Evolutionary conservation across 2,888 invertebrate species (phyloP).

Genomic region (Nemotelus nigrinus): DNA sequence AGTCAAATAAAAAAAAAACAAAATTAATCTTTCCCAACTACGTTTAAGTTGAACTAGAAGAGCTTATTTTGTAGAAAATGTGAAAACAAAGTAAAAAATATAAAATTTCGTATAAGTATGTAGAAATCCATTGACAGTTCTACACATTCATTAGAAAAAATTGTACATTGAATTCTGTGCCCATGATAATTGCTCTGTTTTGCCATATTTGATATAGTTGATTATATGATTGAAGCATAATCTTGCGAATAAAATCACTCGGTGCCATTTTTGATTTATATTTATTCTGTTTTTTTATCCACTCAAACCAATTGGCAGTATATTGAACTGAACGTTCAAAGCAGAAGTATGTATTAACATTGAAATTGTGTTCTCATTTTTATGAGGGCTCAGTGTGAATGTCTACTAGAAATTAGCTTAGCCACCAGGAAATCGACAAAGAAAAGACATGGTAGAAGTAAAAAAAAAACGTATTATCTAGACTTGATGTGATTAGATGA

Average conservation of each 20-base stretch:
- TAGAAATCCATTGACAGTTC: neutral
- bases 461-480: constrained; percentile 45
- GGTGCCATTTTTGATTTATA: constrained; percentile 9
- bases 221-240: too few relatives aligned
- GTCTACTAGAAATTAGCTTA: too few relatives aligned
- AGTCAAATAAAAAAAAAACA: constrained; percentile 13
- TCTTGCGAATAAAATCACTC: neutral
- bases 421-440: too few relatives aligned
- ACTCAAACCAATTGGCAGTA: too few relatives aligned
- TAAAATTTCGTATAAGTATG: neutral
- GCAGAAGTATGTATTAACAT: too few relatives aligned
- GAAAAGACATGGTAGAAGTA: neutral
- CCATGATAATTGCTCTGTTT: too few relatives aligned
- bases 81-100: constrained; percentile 31
- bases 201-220: too few relatives aligned
- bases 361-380: too few relatives aligned
- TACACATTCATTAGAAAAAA: too few relatives aligned
- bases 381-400: too few relatives aligned
- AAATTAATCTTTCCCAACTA: constrained; percentile 34
- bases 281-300: neutral
- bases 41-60: constrained; percentile 47
- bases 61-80: constrained; percentile 51
- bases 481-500: constrained; percentile 52
- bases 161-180: too few relatives aligned
- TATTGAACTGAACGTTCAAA: too few relatives aligned